These are phyloP conservation scores for Caenorhabditis japonica DNA, from an alignment of 2,888 invertebrate species.

Conservation along the genomic window DNA sequence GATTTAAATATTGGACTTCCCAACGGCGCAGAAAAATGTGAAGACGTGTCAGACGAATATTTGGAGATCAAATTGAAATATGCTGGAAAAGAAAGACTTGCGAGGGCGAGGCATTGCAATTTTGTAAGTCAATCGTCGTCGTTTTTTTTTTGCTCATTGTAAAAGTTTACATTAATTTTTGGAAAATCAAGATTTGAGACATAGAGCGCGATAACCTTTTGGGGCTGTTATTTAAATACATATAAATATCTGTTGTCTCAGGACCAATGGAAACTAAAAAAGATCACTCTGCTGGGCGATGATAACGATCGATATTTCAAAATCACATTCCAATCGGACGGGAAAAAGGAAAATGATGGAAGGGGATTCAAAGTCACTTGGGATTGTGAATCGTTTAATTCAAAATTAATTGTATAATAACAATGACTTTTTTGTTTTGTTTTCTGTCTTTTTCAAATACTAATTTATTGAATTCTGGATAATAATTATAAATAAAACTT, in stretches of 20 bases:
- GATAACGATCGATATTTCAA: slow-evolving; percentile 14
- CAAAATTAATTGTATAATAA: too few relatives aligned
- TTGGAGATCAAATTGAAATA: slow-evolving; percentile 15
- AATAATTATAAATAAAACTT: too few relatives aligned
- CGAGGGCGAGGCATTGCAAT: slow-evolving; percentile 19
- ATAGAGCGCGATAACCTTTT: too few relatives aligned
- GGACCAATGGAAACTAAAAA: background rate
- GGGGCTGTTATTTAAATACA: too few relatives aligned
- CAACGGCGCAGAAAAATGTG: background rate
- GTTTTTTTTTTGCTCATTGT: too few relatives aligned
- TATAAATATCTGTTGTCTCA: too few relatives aligned
- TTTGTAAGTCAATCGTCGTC: slow-evolving; percentile 6
- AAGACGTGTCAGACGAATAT: slow-evolving; percentile 31
- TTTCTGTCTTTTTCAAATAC: too few relatives aligned
- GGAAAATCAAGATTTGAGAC: too few relatives aligned
- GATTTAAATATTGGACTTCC: slow-evolving; percentile 39
- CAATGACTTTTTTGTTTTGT: too few relatives aligned
- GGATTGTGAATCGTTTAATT: too few relatives aligned
- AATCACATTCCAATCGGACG: slow-evolving; percentile 59
- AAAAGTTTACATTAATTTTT: too few relatives aligned
- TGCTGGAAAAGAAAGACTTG: background rate
- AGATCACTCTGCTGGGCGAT: background rate
- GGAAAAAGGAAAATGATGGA: slow-evolving; percentile 59
- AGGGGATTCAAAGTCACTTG: slow-evolving; percentile 63
- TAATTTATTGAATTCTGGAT: too few relatives aligned